These are phyloP conservation scores for Oreortyx pictus DNA, from an alignment of 2,797 vertebrate genomes.

Conservation along the genomic window DNA sequence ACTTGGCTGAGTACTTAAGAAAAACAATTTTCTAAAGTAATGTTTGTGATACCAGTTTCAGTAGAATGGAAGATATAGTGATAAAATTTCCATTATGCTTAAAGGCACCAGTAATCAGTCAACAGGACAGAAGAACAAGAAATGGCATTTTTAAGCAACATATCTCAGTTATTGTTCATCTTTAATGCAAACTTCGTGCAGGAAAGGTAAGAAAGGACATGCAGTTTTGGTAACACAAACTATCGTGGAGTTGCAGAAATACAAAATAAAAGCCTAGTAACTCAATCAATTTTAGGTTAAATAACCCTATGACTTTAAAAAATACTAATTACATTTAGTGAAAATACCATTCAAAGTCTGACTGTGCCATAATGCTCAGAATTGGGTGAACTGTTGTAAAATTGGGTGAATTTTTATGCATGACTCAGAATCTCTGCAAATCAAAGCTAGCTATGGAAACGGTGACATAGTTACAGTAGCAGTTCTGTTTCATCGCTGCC, in stretches of 20 bases:
- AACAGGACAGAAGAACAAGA: neutral
- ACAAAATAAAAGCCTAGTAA: neutral
- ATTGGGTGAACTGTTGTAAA: neutral
- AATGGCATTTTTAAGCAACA: neutral
- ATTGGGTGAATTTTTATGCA: neutral
- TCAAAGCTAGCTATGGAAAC: neutral
- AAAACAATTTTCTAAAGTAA: neutral
- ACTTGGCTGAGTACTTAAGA: neutral
- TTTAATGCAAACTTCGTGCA: neutral
- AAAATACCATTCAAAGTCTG: neutral
- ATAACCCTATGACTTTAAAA: neutral
- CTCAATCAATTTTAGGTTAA: neutral
- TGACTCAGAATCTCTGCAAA: neutral
- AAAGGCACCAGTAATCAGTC: slow-evolving; percentile 14
- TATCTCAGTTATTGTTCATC: neutral
- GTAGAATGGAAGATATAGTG: neutral
- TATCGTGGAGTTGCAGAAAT: neutral
- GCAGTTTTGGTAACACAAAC: neutral
- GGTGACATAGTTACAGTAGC: slow-evolving; percentile 15
- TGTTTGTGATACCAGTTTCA: neutral
- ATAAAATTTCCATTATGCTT: slow-evolving; percentile 46
- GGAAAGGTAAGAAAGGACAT: neutral
- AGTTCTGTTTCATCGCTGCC: neutral
- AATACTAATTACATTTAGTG: neutral
- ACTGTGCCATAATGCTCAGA: neutral